Evolutionary conservation across 1,140 invertebrate species (phyloP).

Genomic region (Papilio xuthus): DNA sequence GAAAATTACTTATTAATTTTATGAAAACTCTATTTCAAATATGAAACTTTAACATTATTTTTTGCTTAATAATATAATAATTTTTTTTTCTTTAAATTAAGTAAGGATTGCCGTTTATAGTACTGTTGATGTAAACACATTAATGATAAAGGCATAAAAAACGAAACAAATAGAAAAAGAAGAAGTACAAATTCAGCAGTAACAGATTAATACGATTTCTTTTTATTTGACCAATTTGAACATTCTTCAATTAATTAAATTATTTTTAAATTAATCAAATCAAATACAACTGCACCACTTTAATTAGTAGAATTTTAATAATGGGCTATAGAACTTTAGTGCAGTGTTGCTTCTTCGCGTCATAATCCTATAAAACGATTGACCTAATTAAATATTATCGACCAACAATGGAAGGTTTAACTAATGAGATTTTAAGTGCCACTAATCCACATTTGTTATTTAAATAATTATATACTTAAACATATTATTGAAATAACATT

Average conservation of each 20-base stretch:
- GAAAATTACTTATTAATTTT: not conserved
- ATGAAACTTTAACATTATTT: not conserved
- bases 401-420: not conserved
- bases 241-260: too few species aligned
- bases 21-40: not conserved
- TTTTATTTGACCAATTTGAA: too few species aligned
- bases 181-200: too few species aligned
- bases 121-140: too few species aligned
- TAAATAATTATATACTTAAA: not conserved
- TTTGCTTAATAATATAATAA: not conserved
- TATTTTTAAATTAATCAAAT: not conserved
- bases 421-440: constrained; percentile 1
- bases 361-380: constrained; percentile 9
- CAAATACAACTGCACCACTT: not conserved
- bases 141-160: too few species aligned
- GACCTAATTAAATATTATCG: constrained; percentile 1
- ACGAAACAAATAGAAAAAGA: too few species aligned
- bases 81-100: not conserved
- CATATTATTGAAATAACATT: not conserved
- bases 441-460: not conserved
- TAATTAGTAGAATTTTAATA: not conserved
- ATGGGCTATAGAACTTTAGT: not conserved
- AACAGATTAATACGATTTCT: too few species aligned
- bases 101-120: too few species aligned
- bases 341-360: not conserved